Evolutionary conservation across 2,888 invertebrate genomes (phyloP).

Genomic region (Branchellion lobata): DNA sequence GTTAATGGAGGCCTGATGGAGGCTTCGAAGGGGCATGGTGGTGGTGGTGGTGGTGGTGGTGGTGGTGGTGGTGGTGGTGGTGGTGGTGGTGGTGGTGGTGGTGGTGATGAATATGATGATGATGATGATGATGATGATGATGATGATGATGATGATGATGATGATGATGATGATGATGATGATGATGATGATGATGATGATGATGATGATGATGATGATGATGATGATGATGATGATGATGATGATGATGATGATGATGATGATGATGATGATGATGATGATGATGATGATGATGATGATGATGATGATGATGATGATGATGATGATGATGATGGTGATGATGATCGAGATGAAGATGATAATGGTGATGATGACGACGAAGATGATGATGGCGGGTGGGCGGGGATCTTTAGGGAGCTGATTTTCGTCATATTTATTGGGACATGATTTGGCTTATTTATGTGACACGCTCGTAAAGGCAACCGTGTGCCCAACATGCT

Average conservation of each 20-base stretch:
- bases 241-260: not conserved
- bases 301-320: conserved; percentile 3
- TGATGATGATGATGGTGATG: conserved; percentile 23
- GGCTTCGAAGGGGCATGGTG: too few relatives aligned
- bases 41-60: not conserved
- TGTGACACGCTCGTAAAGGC: too few relatives aligned
- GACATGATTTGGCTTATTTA: too few relatives aligned
- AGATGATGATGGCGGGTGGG: too few relatives aligned
- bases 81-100: not conserved
- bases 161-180: conserved; percentile 30
- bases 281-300: conserved; percentile 10
- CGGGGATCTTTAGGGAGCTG: too few relatives aligned
- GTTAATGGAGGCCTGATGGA: too few relatives aligned
- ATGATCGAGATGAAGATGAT: not conserved
- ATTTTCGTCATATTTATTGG: too few relatives aligned
- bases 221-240: conserved; percentile 20
- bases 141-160: conserved; percentile 32
- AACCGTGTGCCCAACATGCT: too few relatives aligned
- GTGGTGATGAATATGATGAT: conserved; percentile 30
- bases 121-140: not conserved
- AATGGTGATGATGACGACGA: too few relatives aligned
- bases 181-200: conserved; percentile 19
- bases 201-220: not conserved
- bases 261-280: not conserved
- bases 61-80: not conserved